Evolutionary conservation across 1,140 invertebrate species (phyloP).

Genomic region (Drosophila oshimai): DNA sequence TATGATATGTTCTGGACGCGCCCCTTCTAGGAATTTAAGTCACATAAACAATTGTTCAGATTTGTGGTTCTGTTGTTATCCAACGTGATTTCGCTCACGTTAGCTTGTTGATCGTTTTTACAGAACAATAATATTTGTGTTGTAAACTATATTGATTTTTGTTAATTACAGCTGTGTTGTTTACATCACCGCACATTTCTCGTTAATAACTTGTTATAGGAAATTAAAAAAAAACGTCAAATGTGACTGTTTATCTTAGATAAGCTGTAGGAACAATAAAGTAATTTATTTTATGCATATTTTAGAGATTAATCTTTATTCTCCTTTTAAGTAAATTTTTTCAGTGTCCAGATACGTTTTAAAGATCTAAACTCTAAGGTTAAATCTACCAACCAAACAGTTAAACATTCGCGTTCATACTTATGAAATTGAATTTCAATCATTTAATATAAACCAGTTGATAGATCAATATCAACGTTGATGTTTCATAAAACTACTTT

Average conservation of each 20-base stretch:
- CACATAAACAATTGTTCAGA: not conserved
- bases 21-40: slow-evolving; percentile 17
- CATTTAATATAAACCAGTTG: slow-evolving; percentile 5
- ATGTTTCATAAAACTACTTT: not conserved
- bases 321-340: no score
- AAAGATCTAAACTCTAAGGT: no score
- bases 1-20: slow-evolving; percentile 12
- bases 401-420: not conserved
- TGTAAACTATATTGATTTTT: not conserved
- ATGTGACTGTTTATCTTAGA: slow-evolving; percentile 21
- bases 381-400: no score
- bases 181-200: slow-evolving; percentile 24
- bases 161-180: slow-evolving; percentile 22
- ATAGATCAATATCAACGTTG: slow-evolving; percentile 3
- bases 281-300: no score
- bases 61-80: not conserved
- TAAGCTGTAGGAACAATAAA: slow-evolving; percentile 10
- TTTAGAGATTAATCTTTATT: no score
- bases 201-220: slow-evolving; percentile 18
- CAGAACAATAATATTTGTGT: slow-evolving; percentile 42
- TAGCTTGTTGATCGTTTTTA: slow-evolving; percentile 23
- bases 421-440: not conserved
- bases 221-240: not conserved
- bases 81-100: slow-evolving; percentile 60
- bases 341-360: no score